These are phyloP conservation scores for Atrichornis clamosus DNA, from an alignment of 2,113 vertebrate genomes.

Conservation along the genomic window DNA sequence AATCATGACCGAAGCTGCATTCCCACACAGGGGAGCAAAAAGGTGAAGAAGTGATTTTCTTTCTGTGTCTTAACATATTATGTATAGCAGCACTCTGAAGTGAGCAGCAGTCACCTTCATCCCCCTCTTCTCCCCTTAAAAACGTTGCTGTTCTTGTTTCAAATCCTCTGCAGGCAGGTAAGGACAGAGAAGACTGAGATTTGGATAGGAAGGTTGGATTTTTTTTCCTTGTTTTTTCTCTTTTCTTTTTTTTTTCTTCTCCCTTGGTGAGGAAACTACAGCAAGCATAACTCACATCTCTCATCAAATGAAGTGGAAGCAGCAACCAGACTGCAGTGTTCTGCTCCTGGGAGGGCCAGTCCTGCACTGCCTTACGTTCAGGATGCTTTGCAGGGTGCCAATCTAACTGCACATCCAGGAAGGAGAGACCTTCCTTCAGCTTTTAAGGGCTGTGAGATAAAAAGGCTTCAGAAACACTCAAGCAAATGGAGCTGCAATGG, in stretches of 20 bases:
- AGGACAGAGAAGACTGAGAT: neutral
- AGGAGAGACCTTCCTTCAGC: neutral
- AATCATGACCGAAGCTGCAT: neutral
- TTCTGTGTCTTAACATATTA: conserved; percentile 9
- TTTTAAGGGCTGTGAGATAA: neutral
- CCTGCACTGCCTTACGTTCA: rapidly evolving
- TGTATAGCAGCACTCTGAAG: neutral
- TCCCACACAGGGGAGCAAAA: neutral
- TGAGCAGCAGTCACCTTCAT: neutral
- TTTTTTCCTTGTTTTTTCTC: no score
- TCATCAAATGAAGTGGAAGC: conserved; percentile 2
- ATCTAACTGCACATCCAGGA: neutral
- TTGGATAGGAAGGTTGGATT: neutral
- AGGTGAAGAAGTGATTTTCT: conserved; percentile 35
- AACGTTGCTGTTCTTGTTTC: neutral
- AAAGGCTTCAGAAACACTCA: neutral
- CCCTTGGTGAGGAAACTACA: neutral
- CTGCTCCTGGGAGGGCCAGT: neutral
- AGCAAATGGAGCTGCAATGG: neutral
- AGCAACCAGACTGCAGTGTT: neutral
- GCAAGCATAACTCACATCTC: neutral
- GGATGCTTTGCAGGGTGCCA: neutral
- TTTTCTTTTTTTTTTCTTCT: neutral
- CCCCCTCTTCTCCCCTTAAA: neutral
- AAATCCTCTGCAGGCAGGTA: neutral